phyloP scores from a whole-genome alignment of 2,888 invertebrate genomes.

The Microctonus brassicae region DNA sequence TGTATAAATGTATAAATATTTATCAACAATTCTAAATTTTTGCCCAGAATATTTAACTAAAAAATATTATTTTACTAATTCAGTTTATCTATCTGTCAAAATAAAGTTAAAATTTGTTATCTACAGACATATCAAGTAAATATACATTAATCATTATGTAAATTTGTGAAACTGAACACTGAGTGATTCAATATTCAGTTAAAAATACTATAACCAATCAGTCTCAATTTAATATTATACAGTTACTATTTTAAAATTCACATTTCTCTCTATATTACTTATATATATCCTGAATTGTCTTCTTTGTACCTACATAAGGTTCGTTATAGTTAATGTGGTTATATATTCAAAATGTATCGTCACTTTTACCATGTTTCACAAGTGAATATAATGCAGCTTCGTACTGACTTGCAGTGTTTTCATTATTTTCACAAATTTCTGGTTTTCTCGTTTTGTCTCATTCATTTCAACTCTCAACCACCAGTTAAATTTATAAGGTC shows the following conservation, averaged over 20 bases:
- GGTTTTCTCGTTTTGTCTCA: not conserved
- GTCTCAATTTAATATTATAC: not conserved
- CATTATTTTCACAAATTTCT: not conserved
- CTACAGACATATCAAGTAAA: not conserved
- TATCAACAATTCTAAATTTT: no score
- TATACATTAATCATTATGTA: not conserved
- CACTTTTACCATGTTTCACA: not conserved
- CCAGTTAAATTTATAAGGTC: conserved; percentile 43
- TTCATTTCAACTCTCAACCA: not conserved
- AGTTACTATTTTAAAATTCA: not conserved
- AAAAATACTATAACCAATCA: not conserved
- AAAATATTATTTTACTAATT: no score
- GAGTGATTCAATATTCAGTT: not conserved
- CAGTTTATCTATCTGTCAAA: no score
- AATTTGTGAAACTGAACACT: not conserved
- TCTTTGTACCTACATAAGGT: no score
- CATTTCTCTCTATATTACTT: not conserved
- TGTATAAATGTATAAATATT: no score
- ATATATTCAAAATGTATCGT: no score
- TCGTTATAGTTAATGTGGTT: no score
- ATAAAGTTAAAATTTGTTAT: no score
- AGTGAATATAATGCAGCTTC: not conserved
- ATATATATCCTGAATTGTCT: no score
- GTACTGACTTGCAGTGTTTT: not conserved
- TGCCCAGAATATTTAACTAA: no score